phyloP scores from a whole-genome alignment of 37 sponge, comb jelly and placozoan species.

The Oscarella lobularis region DNA sequence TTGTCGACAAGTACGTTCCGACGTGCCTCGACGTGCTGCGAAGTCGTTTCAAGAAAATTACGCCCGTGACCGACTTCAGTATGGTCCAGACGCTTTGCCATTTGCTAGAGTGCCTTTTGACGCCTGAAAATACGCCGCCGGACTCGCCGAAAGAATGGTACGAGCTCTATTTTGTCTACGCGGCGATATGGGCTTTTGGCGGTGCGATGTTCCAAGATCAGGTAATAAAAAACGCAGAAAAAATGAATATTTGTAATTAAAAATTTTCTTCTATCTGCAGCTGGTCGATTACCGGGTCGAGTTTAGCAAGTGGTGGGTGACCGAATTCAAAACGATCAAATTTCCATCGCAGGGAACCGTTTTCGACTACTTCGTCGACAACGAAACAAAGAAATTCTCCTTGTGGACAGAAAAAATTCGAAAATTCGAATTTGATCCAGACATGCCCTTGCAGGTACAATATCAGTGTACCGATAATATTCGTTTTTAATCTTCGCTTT shows the following conservation, averaged over 20 bases:
- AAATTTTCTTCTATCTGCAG: no score
- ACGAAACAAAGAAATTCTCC: slow-evolving; percentile 72
- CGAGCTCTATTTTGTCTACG: slow-evolving; percentile 98
- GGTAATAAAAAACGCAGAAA: no score
- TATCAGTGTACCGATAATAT: no score
- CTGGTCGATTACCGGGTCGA: slow-evolving; percentile 92
- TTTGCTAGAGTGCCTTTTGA: slow-evolving; percentile 84
- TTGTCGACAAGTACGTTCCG: slow-evolving; percentile 95
- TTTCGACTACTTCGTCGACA: slow-evolving; percentile 85
- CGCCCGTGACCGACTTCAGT: slow-evolving; percentile 82
- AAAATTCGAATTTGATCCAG: slow-evolving; percentile 85
- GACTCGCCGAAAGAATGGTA: slow-evolving; percentile 95
- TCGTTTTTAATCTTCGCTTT: no score
- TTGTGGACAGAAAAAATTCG: slow-evolving; percentile 88
- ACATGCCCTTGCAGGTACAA: slow-evolving; percentile 92
- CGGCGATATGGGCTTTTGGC: slow-evolving; percentile 99
- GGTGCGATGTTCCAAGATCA: slow-evolving; percentile 98
- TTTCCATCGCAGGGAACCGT: slow-evolving; percentile 97
- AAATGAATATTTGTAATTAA: no score
- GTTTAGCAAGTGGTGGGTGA: slow-evolving; percentile 98
- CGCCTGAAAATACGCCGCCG: slow-evolving; percentile 80
- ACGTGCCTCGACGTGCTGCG: slow-evolving; percentile 77
- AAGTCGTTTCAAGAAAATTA: slow-evolving; percentile 91
- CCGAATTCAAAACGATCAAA: slow-evolving; percentile 93
- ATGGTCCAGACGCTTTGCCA: slow-evolving; percentile 99